These are phyloP conservation scores for Enteromius mattozi DNA, from an alignment of 2,797 vertebrate species.

Conservation along the genomic window DNA sequence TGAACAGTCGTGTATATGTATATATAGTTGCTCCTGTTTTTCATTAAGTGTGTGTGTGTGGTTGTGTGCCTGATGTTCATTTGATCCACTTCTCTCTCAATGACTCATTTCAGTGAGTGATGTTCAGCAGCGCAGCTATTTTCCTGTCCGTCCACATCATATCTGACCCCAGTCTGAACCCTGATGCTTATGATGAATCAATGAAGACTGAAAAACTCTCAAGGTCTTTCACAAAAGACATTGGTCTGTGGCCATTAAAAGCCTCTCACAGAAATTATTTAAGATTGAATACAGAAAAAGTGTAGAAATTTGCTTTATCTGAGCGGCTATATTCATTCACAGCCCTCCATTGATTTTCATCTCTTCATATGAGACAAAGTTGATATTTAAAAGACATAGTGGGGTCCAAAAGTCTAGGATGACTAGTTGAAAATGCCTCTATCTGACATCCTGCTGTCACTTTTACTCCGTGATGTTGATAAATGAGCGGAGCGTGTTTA, in stretches of 20 bases:
- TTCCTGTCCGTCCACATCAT: neutral
- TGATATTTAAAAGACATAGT: neutral
- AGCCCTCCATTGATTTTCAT: neutral
- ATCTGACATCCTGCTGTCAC: neutral
- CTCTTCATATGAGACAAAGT: neutral
- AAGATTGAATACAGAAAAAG: neutral
- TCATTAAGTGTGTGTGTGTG: neutral
- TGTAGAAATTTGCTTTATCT: neutral
- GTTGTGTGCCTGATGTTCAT: neutral
- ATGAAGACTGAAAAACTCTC: neutral
- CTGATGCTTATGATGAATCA: neutral
- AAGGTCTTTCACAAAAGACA: neutral
- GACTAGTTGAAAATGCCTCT: neutral
- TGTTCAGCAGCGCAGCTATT: neutral
- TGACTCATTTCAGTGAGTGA: slow-evolving; percentile 18
- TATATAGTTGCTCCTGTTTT: neutral
- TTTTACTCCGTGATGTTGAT: slow-evolving; percentile 24
- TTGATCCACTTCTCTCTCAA: neutral
- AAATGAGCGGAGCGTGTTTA: slow-evolving; percentile 19
- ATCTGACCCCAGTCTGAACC: neutral
- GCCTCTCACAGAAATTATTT: neutral
- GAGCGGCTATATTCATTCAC: neutral
- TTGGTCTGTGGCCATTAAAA: neutral
- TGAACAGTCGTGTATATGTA: neutral
- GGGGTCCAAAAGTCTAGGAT: neutral